phyloP scores from a whole-genome alignment of 2,113 vertebrate genomes.

The Myiozetetes cayanensis region DNA sequence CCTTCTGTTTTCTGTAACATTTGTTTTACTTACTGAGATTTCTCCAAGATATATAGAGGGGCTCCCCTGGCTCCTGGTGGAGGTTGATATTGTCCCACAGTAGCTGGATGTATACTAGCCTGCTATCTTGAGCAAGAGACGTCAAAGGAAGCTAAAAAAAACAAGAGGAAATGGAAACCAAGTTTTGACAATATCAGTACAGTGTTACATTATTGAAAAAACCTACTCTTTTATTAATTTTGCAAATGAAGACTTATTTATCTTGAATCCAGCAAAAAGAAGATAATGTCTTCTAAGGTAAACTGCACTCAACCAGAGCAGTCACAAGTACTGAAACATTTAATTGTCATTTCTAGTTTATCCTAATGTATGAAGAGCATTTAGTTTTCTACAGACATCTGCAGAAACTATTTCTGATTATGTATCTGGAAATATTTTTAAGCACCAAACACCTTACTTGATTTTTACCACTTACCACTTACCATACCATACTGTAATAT shows the following conservation, averaged over 20 bases:
- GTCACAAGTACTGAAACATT: neutral
- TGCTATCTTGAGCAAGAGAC: slow-evolving; percentile 91
- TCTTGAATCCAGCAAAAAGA: neutral
- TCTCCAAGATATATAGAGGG: slow-evolving; percentile 91
- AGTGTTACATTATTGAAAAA: neutral
- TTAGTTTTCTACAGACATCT: neutral
- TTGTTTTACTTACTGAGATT: slow-evolving; percentile 83
- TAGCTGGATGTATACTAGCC: slow-evolving; percentile 91
- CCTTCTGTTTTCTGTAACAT: neutral
- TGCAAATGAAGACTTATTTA: neutral
- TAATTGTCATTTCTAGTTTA: neutral
- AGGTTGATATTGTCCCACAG: slow-evolving; percentile 98
- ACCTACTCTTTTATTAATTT: neutral
- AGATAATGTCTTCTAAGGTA: neutral
- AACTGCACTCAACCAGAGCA: neutral
- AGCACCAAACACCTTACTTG: neutral
- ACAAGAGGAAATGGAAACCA: neutral
- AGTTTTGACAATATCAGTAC: neutral
- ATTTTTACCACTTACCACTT: neutral
- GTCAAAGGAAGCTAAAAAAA: slow-evolving; percentile 85
- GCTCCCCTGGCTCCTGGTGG: slow-evolving; percentile 88
- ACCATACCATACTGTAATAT: neutral
- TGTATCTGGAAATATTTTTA: neutral
- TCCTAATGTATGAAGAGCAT: neutral
- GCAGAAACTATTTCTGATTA: neutral